A percentile compares a stretch with the other conserved stretches of the same genome.
phyloP scores from a whole-genome alignment of 2,113 vertebrate species.

The Hippopotamus amphibius region DNA sequence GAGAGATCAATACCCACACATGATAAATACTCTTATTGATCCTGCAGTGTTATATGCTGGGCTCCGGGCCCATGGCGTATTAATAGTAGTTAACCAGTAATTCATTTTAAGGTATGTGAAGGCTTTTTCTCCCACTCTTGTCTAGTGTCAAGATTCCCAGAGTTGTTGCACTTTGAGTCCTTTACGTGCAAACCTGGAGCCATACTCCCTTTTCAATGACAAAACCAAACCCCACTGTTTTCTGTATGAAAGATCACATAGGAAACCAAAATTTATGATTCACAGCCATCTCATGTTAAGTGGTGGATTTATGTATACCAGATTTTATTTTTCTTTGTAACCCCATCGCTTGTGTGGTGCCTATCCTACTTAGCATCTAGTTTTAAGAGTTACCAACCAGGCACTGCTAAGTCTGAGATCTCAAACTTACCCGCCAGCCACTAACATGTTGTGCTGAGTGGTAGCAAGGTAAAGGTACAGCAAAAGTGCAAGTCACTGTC shows the following conservation, averaged over 20 bases:
- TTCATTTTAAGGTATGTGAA: slow-evolving; percentile 82
- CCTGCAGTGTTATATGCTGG: slow-evolving; percentile 79
- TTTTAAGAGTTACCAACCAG: not conserved
- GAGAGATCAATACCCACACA: slow-evolving; percentile 85
- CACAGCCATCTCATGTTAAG: not conserved
- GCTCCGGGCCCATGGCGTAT: slow-evolving; percentile 82
- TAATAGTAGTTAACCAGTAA: slow-evolving; percentile 88
- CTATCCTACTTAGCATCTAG: not conserved
- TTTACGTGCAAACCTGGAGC: slow-evolving; percentile 14
- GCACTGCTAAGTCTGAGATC: not conserved
- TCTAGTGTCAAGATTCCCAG: slow-evolving; percentile 68
- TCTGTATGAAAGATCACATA: not conserved
- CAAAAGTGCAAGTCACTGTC: not conserved
- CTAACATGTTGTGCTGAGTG: not conserved
- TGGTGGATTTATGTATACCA: not conserved
- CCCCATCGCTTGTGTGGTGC: not conserved
- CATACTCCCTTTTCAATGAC: not conserved
- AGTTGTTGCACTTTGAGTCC: slow-evolving; percentile 75
- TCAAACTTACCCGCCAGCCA: not conserved
- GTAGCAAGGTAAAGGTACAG: not conserved
- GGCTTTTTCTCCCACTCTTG: slow-evolving; percentile 32
- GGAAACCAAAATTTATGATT: slow-evolving; percentile 9
- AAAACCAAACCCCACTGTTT: not conserved
- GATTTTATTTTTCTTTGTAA: not conserved
- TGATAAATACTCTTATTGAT: slow-evolving; percentile 88